phyloP scores from a whole-genome alignment of 2,888 invertebrate genomes.

The Nomada hirtipes region DNA sequence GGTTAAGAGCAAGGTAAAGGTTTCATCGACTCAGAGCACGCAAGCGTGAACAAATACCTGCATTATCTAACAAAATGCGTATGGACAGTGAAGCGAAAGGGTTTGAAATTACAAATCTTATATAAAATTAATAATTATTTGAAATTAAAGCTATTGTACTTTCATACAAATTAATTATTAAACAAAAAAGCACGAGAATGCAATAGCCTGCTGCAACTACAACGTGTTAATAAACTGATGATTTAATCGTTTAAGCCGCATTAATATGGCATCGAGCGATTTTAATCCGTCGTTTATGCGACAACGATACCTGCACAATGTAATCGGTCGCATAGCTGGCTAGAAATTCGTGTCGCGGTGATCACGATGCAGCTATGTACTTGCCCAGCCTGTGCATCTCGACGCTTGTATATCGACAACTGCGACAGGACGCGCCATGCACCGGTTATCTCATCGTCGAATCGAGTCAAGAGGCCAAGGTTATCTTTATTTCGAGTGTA shows the following conservation, averaged over 20 bases:
- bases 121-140: too few relatives aligned
- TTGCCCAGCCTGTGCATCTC: constrained; percentile 9
- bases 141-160: too few relatives aligned
- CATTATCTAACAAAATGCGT: neutral
- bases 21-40: neutral
- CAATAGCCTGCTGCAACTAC: neutral
- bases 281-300: constrained; percentile 41
- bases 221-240: neutral
- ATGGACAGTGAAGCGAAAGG: neutral
- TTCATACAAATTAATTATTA: too few relatives aligned
- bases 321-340: constrained; percentile 16
- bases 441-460: constrained; percentile 46
- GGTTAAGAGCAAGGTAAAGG: neutral
- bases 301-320: constrained; percentile 1
- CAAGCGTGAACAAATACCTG: neutral
- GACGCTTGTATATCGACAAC: constrained; percentile 36
- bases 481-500: constrained; percentile 59
- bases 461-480: constrained; percentile 69
- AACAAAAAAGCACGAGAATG: neutral
- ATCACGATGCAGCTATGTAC: constrained; percentile 1
- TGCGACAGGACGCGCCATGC: constrained; percentile 53
- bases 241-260: neutral
- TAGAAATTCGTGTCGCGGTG: constrained; percentile 30
- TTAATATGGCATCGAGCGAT: constrained; percentile 5
- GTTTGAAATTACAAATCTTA: neutral